Evolutionary conservation across 2,797 vertebrate genomes (phyloP).

Genomic region (Liasis olivaceus): DNA sequence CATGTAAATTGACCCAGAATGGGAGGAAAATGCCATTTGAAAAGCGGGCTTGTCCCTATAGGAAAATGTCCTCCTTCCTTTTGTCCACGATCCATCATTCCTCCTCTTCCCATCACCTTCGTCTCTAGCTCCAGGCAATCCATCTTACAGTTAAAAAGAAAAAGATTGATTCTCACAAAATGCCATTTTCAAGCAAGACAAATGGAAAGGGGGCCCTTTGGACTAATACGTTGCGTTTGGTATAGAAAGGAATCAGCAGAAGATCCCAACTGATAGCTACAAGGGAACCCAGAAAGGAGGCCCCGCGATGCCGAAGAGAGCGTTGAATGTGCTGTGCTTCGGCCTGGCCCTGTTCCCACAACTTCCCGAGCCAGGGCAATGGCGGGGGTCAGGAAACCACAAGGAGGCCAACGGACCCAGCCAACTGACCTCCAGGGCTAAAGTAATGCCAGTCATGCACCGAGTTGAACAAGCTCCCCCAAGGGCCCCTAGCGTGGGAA

Average conservation of each 20-base stretch:
- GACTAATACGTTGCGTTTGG: conserved; percentile 47
- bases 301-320: neutral
- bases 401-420: neutral
- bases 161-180: conserved; percentile 66
- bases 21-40: neutral
- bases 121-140: conserved; percentile 65
- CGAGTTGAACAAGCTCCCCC: neutral
- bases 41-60: conserved; percentile 16
- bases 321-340: neutral
- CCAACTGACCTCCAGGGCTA: too few species aligned
- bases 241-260: conserved; percentile 2
- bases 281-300: too few species aligned
- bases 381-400: neutral
- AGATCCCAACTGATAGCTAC: conserved; percentile 42
- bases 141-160: conserved; percentile 64
- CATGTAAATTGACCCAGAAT: neutral
- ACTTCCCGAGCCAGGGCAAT: neutral
- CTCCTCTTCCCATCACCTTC: conserved; percentile 51
- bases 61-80: conserved; percentile 64
- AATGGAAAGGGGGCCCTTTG: conserved; percentile 58
- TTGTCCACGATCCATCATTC: conserved; percentile 53
- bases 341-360: neutral
- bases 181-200: conserved; percentile 69
- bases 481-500: neutral
- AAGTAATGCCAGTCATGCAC: neutral